Percentiles rank a stretch among this genome's conserved stretches.
Conservation (phyloP, 2,797 vertebrate species). For the Acanthurus leucopareius region DNA sequence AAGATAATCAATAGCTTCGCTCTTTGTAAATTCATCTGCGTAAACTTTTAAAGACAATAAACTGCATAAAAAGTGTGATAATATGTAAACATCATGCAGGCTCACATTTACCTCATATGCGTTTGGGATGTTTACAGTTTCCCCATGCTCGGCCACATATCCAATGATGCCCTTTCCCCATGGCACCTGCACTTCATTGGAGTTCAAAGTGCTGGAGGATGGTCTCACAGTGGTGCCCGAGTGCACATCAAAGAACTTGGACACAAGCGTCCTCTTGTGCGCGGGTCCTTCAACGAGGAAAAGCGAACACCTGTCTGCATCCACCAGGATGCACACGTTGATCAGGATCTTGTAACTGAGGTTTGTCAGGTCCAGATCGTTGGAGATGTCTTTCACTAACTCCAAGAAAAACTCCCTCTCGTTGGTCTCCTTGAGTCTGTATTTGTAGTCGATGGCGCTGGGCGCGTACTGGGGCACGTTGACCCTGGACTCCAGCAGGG, state of each 20-base stretch:
- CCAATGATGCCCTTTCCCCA: slow-evolving; percentile 90
- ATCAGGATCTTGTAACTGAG: slow-evolving; percentile 89
- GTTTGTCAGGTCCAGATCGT: slow-evolving; percentile 87
- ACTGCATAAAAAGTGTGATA: background rate
- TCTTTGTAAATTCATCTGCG: background rate
- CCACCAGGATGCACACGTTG: slow-evolving; percentile 88
- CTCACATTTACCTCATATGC: slow-evolving; percentile 85
- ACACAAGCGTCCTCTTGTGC: slow-evolving; percentile 87
- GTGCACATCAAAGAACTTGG: slow-evolving; percentile 88
- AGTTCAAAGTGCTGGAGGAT: slow-evolving; percentile 82
- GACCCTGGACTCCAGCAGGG: slow-evolving; percentile 87
- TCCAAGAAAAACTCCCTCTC: slow-evolving; percentile 89
- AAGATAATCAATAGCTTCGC: background rate
- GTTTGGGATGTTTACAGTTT: slow-evolving; percentile 88
- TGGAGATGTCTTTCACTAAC: slow-evolving; percentile 88
- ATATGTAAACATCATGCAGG: background rate
- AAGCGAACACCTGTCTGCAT: slow-evolving; percentile 88
- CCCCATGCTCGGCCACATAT: slow-evolving; percentile 89
- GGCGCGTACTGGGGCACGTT: slow-evolving; percentile 87
- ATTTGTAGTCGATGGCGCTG: slow-evolving; percentile 88
- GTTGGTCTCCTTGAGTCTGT: slow-evolving; percentile 86
- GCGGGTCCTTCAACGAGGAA: slow-evolving; percentile 88
- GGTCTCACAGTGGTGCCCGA: slow-evolving; percentile 86
- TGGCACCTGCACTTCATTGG: slow-evolving; percentile 87
- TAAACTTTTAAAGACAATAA: background rate